A percentile compares a stretch with the other conserved stretches of the same genome.
phyloP scores from a whole-genome alignment of 2,113 vertebrate species.

The Orthonyx spaldingii region DNA sequence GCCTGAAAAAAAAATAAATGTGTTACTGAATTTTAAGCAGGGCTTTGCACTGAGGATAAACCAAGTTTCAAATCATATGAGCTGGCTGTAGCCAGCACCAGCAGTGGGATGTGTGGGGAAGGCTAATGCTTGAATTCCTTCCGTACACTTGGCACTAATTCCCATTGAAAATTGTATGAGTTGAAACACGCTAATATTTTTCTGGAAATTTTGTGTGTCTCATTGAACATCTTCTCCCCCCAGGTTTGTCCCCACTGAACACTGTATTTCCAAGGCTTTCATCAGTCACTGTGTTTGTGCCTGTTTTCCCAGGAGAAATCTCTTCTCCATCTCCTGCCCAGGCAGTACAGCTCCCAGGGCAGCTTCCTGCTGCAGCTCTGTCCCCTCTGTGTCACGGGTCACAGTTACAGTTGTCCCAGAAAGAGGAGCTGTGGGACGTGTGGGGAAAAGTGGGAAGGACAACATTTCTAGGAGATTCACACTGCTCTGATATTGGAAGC shows the following conservation, averaged over 20 bases:
- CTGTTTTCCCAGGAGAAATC: background rate
- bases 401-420: background rate
- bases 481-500: background rate
- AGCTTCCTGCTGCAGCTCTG: background rate
- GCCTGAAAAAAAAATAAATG: background rate
- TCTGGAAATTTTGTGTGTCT: background rate
- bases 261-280: background rate
- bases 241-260: background rate
- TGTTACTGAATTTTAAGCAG: slow-evolving; percentile 5
- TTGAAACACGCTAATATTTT: background rate
- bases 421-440: background rate
- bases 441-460: background rate
- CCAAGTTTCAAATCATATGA: background rate
- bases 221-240: background rate
- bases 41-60: slow-evolving; percentile 29
- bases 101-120: background rate
- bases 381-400: background rate
- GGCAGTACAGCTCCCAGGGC: background rate
- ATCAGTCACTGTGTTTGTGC: background rate
- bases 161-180: background rate
- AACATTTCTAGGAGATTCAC: background rate
- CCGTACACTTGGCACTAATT: background rate
- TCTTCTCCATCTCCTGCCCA: background rate
- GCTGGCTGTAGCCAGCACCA: background rate
- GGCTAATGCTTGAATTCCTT: background rate